phyloP scores from a whole-genome alignment of 2,113 vertebrate species.

The Cebidichthys violaceus region DNA sequence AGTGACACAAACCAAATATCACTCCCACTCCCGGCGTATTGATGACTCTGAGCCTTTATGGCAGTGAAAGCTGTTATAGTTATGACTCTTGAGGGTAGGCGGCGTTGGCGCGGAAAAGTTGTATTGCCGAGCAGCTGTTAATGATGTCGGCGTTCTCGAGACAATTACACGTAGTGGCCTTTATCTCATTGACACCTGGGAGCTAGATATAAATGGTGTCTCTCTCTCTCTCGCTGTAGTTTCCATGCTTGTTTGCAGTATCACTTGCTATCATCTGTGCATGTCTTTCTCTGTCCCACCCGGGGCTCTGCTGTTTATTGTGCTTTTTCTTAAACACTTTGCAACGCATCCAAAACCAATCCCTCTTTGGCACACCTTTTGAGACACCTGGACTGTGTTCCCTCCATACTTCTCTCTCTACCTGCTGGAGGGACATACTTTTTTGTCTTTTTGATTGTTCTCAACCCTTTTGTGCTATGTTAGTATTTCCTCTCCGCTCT shows the following conservation, averaged over 20 bases:
- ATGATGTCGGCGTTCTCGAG: conserved; percentile 54
- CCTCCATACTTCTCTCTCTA: conserved; percentile 57
- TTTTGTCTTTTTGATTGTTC: conserved; percentile 75
- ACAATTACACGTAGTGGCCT: conserved; percentile 61
- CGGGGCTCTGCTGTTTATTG: conserved; percentile 54
- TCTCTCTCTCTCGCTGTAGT: conserved; percentile 2
- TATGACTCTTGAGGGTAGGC: conserved; percentile 50
- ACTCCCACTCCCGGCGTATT: conserved; percentile 62
- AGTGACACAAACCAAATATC: conserved; percentile 52
- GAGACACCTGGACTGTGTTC: conserved; percentile 69
- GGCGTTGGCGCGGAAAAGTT: conserved; percentile 63
- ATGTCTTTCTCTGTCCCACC: conserved; percentile 48
- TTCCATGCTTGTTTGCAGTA: conserved; percentile 26
- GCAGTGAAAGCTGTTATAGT: conserved; percentile 63
- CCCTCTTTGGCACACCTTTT: conserved; percentile 63
- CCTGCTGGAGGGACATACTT: conserved; percentile 65
- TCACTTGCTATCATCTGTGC: conserved; percentile 24
- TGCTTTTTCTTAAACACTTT: conserved; percentile 62
- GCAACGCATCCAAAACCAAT: conserved; percentile 61
- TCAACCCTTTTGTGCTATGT: conserved; percentile 70
- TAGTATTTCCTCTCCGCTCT: conserved; percentile 66
- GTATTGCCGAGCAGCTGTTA: conserved; percentile 61
- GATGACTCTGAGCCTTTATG: conserved; percentile 63
- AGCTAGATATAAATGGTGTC: conserved; percentile 16
- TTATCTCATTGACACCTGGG: conserved; percentile 63